Conservation (phyloP, 2,797 vertebrate genomes). For the Spatula versicolor region DNA sequence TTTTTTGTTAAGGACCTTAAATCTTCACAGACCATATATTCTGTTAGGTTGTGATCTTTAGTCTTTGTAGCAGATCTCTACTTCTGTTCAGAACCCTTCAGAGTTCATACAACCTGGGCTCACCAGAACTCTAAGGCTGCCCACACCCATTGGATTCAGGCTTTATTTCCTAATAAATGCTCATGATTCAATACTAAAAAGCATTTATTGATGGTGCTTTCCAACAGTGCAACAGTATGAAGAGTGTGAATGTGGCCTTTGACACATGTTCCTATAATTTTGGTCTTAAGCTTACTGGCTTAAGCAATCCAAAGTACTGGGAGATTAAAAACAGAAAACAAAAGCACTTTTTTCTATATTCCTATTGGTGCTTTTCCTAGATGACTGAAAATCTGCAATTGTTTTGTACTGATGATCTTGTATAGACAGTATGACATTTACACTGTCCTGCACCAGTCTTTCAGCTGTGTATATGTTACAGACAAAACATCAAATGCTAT, state of each 20-base stretch:
- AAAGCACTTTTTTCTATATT: neutral
- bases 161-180: neutral
- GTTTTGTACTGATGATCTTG: neutral
- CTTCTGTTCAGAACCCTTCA: neutral
- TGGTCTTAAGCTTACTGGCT: neutral
- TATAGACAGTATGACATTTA: neutral
- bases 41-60: neutral
- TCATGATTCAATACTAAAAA: neutral
- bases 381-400: neutral
- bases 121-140: neutral
- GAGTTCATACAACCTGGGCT: neutral
- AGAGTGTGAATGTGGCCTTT: neutral
- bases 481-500: neutral
- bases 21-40: neutral
- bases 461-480: neutral
- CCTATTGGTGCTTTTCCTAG: neutral
- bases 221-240: neutral
- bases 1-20: neutral
- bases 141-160: rapidly evolving
- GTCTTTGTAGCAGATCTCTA: neutral
- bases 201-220: neutral
- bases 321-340: neutral
- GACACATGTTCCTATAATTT: neutral
- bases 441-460: neutral
- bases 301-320: neutral